Evolutionary conservation across 2,797 vertebrate genomes (phyloP).

Genomic region (Ptychobarbus kaznakovi): DNA sequence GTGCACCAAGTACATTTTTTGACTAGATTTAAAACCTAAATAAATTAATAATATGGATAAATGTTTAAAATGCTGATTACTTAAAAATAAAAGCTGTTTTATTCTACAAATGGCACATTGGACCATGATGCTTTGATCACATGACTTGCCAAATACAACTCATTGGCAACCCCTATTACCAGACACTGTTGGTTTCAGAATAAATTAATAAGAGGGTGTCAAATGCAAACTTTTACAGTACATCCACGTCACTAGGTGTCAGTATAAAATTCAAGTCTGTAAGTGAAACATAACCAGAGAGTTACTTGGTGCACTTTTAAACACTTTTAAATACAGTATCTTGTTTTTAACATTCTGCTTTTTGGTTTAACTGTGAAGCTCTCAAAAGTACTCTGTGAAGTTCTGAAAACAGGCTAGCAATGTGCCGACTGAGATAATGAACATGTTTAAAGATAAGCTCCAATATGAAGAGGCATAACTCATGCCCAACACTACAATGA

Average conservation of each 20-base stretch:
- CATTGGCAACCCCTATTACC: background rate
- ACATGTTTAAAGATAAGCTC: conserved; percentile 37
- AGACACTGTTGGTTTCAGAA: background rate
- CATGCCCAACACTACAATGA: conserved; percentile 34
- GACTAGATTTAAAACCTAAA: conserved; percentile 37
- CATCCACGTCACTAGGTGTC: background rate
- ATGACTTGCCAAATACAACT: background rate
- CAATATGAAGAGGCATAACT: conserved; percentile 41
- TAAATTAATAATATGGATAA: background rate
- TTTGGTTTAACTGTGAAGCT: conserved; percentile 22
- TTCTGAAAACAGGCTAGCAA: conserved; percentile 15
- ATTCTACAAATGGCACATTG: background rate
- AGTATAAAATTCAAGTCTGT: background rate
- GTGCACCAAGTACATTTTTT: conserved; percentile 62
- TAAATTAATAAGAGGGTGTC: background rate
- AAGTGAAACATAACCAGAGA: conserved; percentile 3
- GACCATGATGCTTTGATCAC: background rate
- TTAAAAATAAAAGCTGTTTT: background rate
- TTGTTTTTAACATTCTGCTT: conserved; percentile 11
- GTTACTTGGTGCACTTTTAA: conserved; percentile 24
- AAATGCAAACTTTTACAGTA: background rate
- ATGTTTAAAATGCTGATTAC: conserved; percentile 1
- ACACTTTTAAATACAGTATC: background rate
- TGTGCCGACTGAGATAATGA: conserved; percentile 31
- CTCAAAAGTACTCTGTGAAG: conserved; percentile 25